Evolutionary conservation across 2,113 vertebrate genomes (phyloP).

Genomic region (Naja naja): DNA sequence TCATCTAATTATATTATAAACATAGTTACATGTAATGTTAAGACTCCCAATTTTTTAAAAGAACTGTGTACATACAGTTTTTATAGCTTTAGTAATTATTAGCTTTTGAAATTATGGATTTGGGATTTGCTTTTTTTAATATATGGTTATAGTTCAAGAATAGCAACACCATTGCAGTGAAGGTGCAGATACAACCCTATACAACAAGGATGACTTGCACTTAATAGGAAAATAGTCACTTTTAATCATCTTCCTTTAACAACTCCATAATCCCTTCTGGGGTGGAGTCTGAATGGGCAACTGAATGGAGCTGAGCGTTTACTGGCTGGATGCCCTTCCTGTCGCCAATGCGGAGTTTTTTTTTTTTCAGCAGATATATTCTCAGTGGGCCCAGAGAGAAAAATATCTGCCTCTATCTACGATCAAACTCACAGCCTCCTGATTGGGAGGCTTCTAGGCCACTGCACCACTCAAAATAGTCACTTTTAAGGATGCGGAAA

Average conservation of each 20-base stretch:
- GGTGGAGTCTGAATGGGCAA: too few species aligned
- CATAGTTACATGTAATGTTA: too few species aligned
- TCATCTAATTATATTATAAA: too few species aligned
- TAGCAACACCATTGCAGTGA: neutral
- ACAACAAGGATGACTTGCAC: neutral
- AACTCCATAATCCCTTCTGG: too few species aligned
- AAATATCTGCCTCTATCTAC: too few species aligned
- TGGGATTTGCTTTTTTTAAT: neutral
- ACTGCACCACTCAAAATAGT: neutral
- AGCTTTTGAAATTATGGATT: neutral
- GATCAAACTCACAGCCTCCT: too few species aligned
- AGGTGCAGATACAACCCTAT: neutral
- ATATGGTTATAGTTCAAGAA: neutral
- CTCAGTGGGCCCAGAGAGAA: too few species aligned
- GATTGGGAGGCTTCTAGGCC: too few species aligned
- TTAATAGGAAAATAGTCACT: neutral
- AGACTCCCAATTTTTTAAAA: neutral
- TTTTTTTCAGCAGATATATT: too few species aligned
- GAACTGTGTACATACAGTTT: neutral
- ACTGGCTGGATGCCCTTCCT: too few species aligned
- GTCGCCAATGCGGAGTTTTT: too few species aligned
- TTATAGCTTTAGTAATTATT: neutral
- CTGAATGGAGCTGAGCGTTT: too few species aligned
- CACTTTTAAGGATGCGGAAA: neutral
- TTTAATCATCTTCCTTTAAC: neutral